Conservation (phyloP, 2,797 vertebrate species). For the Lophotriccus pileatus region DNA sequence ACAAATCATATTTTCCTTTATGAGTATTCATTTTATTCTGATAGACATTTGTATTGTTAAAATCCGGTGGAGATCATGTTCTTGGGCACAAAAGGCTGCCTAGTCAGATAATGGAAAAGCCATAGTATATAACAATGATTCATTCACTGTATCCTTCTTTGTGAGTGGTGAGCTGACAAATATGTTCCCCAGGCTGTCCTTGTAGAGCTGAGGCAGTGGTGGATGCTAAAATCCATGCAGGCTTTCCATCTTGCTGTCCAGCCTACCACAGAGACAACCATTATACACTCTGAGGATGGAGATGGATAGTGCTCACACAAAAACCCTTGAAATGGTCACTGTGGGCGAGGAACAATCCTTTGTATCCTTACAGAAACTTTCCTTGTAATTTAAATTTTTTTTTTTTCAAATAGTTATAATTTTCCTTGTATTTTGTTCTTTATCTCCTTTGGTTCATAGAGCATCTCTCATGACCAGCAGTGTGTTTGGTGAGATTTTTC, state of each 20-base stretch:
- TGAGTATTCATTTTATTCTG: background rate
- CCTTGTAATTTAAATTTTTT: background rate
- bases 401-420: background rate
- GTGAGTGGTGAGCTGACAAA: slow-evolving; percentile 24
- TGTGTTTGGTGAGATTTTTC: background rate
- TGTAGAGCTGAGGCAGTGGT: background rate
- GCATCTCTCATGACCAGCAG: background rate
- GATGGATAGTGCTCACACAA: background rate
- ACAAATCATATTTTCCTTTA: background rate
- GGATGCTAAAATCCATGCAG: background rate
- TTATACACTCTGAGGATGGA: background rate
- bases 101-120: slow-evolving; percentile 7
- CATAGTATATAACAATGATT: background rate
- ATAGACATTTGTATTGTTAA: slow-evolving; percentile 1
- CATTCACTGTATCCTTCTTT: background rate
- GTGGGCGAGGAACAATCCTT: background rate
- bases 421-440: background rate
- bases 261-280: background rate
- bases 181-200: slow-evolving; percentile 20
- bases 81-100: background rate
- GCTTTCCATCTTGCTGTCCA: background rate
- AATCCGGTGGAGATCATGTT: slow-evolving; percentile 15
- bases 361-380: background rate
- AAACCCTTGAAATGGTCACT: background rate
- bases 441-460: background rate